Base-by-base conservation (phyloP, 2,113 vertebrate genomes). In the Dicrurus megarhynchus region DNA sequence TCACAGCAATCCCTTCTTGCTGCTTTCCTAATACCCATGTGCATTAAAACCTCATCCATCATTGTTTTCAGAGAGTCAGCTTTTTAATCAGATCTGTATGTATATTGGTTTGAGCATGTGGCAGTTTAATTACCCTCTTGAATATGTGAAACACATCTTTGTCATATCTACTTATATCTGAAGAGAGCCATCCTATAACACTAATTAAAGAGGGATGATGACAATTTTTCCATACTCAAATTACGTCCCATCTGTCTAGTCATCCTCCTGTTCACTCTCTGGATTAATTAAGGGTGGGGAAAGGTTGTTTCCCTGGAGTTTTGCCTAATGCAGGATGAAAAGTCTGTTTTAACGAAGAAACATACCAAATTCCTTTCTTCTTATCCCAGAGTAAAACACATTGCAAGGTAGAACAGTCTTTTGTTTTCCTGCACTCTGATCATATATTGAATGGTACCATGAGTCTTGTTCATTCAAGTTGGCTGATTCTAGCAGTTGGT, bases 81-180 rank as follows among this genome's bases (percentile, higher is more conserved):
- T 95, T 97, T 98, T 96, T 94, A 98, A 97, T 97, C 92, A 97
- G 91, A 93, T 97, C 96, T 98, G 86, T 97, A 87, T 95, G 97
- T 95, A 95, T 96, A 97, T 94, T 96, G 91, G 96, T 97, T 97
- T 97, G 93, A 97, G 94, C 96, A 97, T 97, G 96, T 95, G 95
- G 91, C 96, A 97, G 89, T 97, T 98, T 97, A 98, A 98, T 97
- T 98, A 97, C 84, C 89, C 95, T 97, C 93, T 97, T 97, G 94
- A 97, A 98, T 97, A 97, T 87, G 77, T 91, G 95, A 97, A 97
- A 95, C 96, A 96, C 93, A 92, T 97, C 95, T 97, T 97, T 98
- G 95, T 97, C 95, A 97, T 96, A 96, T 97, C 97, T 97, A 96
- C 97, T 97, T 97, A 97, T 84, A 95, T 97, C 87, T 97, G 95